A percentile compares a stretch with the other conserved stretches of the same genome.
Conservation (phyloP, 2,888 invertebrate genomes). For the Reticulitermes lucifugus region DNA sequence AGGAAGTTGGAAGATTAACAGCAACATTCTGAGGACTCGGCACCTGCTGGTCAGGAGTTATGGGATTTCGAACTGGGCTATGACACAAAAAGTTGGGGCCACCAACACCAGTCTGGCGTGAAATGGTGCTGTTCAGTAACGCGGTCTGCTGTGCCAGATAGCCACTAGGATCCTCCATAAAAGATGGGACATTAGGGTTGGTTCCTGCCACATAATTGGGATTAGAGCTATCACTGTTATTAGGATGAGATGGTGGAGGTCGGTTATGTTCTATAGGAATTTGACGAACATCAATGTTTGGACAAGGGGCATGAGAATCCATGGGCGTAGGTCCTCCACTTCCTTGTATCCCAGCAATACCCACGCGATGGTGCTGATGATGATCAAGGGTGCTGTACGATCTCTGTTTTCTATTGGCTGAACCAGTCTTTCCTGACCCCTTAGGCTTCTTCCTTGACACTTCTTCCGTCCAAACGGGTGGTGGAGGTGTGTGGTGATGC, state of each 20-base stretch:
- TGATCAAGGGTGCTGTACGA: conserved; percentile 65
- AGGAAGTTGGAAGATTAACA: conserved; percentile 39
- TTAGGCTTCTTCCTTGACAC: conserved; percentile 71
- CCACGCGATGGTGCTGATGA: conserved; percentile 54
- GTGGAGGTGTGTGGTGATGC: conserved; percentile 75
- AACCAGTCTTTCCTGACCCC: conserved; percentile 60
- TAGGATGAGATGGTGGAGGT: conserved; percentile 59
- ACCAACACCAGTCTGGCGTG: conserved; percentile 67
- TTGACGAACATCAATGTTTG: conserved; percentile 71
- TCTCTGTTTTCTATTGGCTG: conserved; percentile 67
- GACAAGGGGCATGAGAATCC: conserved; percentile 64
- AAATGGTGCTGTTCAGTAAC: conserved; percentile 84
- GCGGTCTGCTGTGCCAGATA: conserved; percentile 93
- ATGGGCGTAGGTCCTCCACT: conserved; percentile 35
- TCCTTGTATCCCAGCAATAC: conserved; percentile 53
- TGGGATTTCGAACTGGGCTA: conserved; percentile 62
- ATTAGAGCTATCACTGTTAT: conserved; percentile 41
- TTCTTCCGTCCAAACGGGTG: conserved; percentile 69
- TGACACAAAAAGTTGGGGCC: conserved; percentile 48
- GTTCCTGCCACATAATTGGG: conserved; percentile 51
- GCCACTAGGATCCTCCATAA: conserved; percentile 92
- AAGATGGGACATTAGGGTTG: conserved; percentile 71
- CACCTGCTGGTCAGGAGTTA: conserved; percentile 34
- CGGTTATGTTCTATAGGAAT: conserved; percentile 65
- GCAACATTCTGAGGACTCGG: conserved; percentile 17